Base-by-base conservation (phyloP, 1,140 invertebrate species). In the Sitophilus oryzae region DNA sequence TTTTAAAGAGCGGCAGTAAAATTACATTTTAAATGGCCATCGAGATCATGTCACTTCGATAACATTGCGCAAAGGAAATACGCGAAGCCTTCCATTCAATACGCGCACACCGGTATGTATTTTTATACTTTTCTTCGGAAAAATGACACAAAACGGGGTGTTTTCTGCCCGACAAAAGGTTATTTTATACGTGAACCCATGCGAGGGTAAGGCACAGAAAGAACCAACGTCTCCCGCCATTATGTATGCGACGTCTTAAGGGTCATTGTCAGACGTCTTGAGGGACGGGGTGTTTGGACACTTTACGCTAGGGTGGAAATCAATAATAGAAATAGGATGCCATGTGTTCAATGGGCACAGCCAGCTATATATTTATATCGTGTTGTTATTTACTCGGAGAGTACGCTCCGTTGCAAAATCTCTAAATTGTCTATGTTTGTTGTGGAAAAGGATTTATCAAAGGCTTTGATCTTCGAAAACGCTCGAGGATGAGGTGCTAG, bases 221-320 rank as follows among this genome's bases (percentile, higher is more conserved):
- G 22, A 45, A 21, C 51, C 14, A 45, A 52, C 51, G 51, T 52
- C 51, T 52, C 36, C 41, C n/a, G 43, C 51, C 22, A 52, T 52
- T 52, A 45, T 52, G 51, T 45, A 52, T 45, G 41, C 23, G 45
- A 52, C 22, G 23, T 52, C 51, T 52, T 52, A 45, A 52, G 43
- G 19, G 20, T 37, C 30, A 52, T 52, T 52, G 51, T 52, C 51
- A 52, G 36, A 45, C 41, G 51, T 37, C 51, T 45, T 52, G 18
- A 52, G 43, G 42, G 16, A 44, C 16, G 19, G 48, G 43, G 51
- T 52, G 51, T 52, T 52, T 52, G 42, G 40, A 52, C 51, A 52
- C 22, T 44, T 52, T 37, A 52, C 34, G 51, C 41, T 19, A 52
- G 10, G 36, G 21, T 15, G 41, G 19, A 52, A 25, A 35, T 43